Conservation (phyloP, 2,797 vertebrate species). For the Anguilla megastoma region DNA sequence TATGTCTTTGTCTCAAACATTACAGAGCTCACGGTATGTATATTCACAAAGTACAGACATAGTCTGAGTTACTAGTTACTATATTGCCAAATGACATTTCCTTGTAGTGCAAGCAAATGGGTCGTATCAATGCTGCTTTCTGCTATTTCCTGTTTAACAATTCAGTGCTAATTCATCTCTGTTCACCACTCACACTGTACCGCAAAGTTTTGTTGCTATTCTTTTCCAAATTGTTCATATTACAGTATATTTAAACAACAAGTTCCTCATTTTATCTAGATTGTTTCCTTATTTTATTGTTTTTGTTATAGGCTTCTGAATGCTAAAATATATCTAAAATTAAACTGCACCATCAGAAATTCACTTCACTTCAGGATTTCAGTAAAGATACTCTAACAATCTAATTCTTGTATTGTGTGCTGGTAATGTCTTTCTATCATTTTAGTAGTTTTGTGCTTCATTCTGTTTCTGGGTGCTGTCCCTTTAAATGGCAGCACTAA, state of each 20-base stretch:
- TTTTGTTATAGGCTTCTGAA: neutral
- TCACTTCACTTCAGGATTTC: neutral
- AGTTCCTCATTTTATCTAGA: neutral
- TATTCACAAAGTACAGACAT: neutral
- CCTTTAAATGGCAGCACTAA: neutral
- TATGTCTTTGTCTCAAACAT: too few relatives aligned
- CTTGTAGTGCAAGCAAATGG: conserved; percentile 26
- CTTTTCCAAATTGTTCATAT: neutral
- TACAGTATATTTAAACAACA: neutral
- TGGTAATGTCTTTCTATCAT: neutral
- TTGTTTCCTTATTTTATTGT: neutral
- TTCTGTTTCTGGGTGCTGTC: neutral
- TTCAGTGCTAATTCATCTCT: conserved; percentile 33
- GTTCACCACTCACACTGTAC: conserved; percentile 1
- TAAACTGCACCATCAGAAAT: neutral
- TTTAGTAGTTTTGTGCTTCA: neutral
- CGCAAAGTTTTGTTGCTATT: neutral
- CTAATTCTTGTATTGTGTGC: neutral
- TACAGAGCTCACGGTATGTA: neutral
- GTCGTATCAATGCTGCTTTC: conserved; percentile 19
- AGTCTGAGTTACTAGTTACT: neutral
- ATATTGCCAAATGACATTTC: neutral
- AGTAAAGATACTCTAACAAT: neutral
- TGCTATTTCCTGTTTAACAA: conserved; percentile 36
- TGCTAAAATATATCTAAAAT: neutral